A percentile compares a stretch with the other conserved stretches of the same genome.
phyloP scores from a whole-genome alignment of 2,888 invertebrate species.

The Oeneis ivallda region DNA sequence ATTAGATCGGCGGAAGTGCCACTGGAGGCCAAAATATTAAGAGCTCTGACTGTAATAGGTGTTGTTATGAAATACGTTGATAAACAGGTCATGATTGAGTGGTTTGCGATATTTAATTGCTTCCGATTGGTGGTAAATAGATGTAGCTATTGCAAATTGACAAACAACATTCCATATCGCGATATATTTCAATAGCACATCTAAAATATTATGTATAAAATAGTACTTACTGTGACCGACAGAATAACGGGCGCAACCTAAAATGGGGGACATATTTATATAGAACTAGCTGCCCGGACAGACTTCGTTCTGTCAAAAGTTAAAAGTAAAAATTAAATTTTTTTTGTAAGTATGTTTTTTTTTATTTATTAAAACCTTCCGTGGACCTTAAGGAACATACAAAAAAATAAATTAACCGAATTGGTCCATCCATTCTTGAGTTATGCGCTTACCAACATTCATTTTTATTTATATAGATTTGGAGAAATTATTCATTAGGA shows the following conservation, averaged over 20 bases:
- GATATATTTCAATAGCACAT: neutral
- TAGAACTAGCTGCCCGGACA: no score
- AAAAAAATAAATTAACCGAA: no score
- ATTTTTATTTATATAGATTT: no score
- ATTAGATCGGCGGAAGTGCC: conserved; percentile 55
- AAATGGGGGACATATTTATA: no score
- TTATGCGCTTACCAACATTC: no score
- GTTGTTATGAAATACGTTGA: conserved; percentile 2
- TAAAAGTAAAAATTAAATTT: no score
- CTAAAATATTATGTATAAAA: neutral
- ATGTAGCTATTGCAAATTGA: conserved; percentile 9
- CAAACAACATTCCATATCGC: neutral
- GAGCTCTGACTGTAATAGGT: conserved; percentile 38
- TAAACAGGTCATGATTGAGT: conserved; percentile 13
- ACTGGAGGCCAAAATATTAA: conserved; percentile 47
- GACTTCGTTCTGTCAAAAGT: no score
- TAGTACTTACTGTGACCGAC: neutral
- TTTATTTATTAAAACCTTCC: no score
- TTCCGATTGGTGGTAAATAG: conserved; percentile 18
- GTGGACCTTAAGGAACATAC: no score
- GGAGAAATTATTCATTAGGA: no score
- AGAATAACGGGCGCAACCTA: neutral
- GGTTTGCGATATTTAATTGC: conserved; percentile 18
- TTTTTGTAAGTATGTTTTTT: no score
- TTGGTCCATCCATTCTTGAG: no score